Evolutionary conservation across 2,888 invertebrate species (phyloP), one percentile per base, ranked within the genome.

Genomic region (Eustalomyia histrio): DNA sequence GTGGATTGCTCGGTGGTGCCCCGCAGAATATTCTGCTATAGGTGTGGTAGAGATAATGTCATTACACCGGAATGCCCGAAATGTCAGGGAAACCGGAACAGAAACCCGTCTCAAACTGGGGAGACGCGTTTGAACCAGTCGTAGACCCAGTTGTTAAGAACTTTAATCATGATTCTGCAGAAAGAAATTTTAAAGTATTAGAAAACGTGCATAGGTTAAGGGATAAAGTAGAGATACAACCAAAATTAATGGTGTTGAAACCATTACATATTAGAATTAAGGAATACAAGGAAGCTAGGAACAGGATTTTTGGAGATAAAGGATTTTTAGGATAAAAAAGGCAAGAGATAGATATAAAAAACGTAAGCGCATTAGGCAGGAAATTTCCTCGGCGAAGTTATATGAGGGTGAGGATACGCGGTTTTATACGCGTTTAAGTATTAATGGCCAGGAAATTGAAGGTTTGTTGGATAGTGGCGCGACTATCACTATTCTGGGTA

Each of bases 381-480:
- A 21, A 16, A 29, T 14, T 12, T n/a, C n/a, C n/a, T n/a, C n/a
- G n/a, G 35, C 35, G 21, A 8, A 35, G 2, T 5, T 60, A 0
- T 74, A 65, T 39, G 65, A 60, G 18, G 65, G 74, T 0, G 47
- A 63, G 4, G 61, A 72, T 14, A 8, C 53, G 0, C 16, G 73
- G 3, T 33, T 73, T 7, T 74, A 67, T 29, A 4, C 35, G 3
- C 18, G 35, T 2, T 21, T 71, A 8, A 0, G 1, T 6, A 71
- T 71, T 1, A 60, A 67, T 7, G 60, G 29, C 0, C 0, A 2
- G 0, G 16, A 43, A 0, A 17, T 67, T 6, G 52, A 67, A 12
- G 74, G 74, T 21, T 4, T 21, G 2, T 4, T 21, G 2, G 21
- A 21, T 4, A 21, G 21, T 4, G 21, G 21, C 4, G 73, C 64